phyloP scores from a whole-genome alignment of 2,888 invertebrate species.

The Agonopterix alstromeriana region DNA sequence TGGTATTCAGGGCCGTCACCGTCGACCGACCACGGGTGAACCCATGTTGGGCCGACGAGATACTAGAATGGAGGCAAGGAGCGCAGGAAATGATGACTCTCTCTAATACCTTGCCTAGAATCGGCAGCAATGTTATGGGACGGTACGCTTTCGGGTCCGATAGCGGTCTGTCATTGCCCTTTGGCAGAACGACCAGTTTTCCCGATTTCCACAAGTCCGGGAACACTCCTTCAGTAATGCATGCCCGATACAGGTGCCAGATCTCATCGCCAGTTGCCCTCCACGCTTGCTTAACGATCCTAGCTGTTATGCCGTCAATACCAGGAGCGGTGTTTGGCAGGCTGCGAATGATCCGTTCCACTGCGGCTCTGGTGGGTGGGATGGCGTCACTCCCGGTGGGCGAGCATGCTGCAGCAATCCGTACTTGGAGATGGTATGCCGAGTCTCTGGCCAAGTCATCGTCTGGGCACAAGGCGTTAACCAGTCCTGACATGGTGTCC shows the following conservation, averaged over 20 bases:
- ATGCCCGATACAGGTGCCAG: background rate
- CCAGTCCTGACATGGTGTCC: background rate
- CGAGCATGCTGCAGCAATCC: background rate
- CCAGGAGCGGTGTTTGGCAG: background rate
- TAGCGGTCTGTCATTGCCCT: background rate
- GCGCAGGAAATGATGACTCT: background rate
- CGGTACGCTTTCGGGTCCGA: background rate
- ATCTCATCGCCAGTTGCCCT: background rate
- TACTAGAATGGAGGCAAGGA: background rate
- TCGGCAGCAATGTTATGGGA: background rate
- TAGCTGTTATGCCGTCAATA: background rate
- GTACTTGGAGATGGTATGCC: background rate
- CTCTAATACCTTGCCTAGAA: background rate
- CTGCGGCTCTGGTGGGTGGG: background rate
- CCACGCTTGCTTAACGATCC: no score
- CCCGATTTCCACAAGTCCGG: background rate
- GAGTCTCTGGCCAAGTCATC: background rate
- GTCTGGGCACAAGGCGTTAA: background rate
- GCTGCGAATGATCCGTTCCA: background rate
- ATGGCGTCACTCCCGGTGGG: background rate
- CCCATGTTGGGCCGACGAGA: background rate
- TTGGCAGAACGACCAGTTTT: background rate
- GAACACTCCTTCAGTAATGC: background rate
- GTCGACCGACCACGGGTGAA: background rate
- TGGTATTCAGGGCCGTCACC: background rate